Percentiles rank a stretch among this genome's conserved stretches.
These are phyloP conservation scores for Hydrophis major DNA, from an alignment of 2,797 vertebrate species.

Conservation along the genomic window DNA sequence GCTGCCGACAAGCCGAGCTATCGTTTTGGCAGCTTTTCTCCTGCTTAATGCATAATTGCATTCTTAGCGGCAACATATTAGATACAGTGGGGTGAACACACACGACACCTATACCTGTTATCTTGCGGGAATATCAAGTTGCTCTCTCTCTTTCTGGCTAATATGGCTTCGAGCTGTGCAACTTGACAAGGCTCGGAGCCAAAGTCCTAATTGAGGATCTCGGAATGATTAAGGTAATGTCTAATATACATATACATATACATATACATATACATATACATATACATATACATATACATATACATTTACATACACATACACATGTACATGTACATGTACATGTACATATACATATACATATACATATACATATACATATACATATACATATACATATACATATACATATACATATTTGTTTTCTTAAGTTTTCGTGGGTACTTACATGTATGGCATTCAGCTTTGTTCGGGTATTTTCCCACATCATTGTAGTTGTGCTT, in stretches of 20 bases:
- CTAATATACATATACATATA: neutral
- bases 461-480: no score
- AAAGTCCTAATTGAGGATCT: neutral
- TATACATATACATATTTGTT: no score
- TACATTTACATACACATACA: no score
- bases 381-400: no score
- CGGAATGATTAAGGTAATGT: neutral
- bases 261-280: no score
- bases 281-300: no score
- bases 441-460: no score
- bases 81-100: neutral
- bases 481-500: no score
- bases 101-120: neutral
- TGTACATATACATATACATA: no score
- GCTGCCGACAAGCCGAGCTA: neutral
- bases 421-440: no score
- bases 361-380: no score
- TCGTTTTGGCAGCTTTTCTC: neutral
- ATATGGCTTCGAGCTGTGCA: neutral
- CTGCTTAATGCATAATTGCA: conserved; percentile 10
- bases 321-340: no score
- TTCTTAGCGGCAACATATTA: neutral
- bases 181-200: neutral
- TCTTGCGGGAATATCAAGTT: neutral
- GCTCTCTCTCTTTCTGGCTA: neutral